These are phyloP conservation scores for Carpatolechia fugitivella DNA, from an alignment of 2,888 invertebrate species.

Conservation along the genomic window DNA sequence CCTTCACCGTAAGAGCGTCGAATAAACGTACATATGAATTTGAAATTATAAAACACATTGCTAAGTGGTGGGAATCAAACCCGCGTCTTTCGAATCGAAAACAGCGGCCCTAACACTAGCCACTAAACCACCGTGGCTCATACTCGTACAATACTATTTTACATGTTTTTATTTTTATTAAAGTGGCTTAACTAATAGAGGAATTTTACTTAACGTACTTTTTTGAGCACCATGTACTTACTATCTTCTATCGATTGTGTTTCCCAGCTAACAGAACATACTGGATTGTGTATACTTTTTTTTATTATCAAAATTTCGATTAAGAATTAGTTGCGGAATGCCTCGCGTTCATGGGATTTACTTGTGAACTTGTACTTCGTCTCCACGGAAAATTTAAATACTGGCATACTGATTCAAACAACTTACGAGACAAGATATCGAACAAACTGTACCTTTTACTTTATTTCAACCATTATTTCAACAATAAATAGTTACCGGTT, in stretches of 20 bases:
- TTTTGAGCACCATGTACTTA: not conserved
- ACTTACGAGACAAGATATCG: not conserved
- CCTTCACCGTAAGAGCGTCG: too few relatives aligned
- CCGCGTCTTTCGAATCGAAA: too few relatives aligned
- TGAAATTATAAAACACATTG: too few relatives aligned
- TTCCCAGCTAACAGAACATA: not conserved
- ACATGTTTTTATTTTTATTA: too few relatives aligned
- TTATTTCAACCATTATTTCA: not conserved
- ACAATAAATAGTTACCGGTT: too few relatives aligned
- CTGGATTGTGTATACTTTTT: not conserved
- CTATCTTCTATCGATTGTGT: conserved; percentile 18
- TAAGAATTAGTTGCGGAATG: not conserved
- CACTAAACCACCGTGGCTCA: too few relatives aligned
- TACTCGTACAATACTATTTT: too few relatives aligned
- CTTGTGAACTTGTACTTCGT: not conserved
- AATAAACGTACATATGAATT: too few relatives aligned
- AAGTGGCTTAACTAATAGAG: too few relatives aligned
- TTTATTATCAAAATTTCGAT: not conserved
- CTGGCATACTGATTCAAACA: not conserved
- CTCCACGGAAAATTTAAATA: not conserved
- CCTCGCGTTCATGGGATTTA: not conserved
- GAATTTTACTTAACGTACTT: too few relatives aligned
- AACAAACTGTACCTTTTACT: not conserved
- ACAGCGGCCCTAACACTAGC: too few relatives aligned
- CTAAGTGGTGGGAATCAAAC: too few relatives aligned